Conservation (phyloP, 2,113 vertebrate genomes). For the Phainopepla nitens region DNA sequence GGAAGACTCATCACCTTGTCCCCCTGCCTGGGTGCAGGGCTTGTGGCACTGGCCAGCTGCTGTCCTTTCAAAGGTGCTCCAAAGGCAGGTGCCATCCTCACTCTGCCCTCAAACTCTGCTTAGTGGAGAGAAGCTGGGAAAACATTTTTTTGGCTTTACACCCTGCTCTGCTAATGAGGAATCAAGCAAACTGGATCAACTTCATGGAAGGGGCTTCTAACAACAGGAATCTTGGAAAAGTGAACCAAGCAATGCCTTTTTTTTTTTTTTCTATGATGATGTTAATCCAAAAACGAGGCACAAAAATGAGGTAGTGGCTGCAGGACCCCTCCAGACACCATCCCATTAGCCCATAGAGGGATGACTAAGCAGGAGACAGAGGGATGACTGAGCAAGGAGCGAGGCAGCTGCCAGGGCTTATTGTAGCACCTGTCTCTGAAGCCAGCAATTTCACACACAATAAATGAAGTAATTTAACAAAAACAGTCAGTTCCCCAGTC, state of each 20-base stretch:
- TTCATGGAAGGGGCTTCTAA: not conserved
- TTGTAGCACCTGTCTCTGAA: not conserved
- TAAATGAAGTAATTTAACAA: not conserved
- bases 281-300: not conserved
- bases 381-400: not conserved
- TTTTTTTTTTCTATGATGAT: not conserved
- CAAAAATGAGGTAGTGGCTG: not conserved
- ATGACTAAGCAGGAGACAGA: not conserved
- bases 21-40: not conserved
- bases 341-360: not conserved
- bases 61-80: not conserved
- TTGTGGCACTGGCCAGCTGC: not conserved
- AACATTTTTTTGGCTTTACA: not conserved
- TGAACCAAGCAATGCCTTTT: accelerated
- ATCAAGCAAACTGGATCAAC: not conserved
- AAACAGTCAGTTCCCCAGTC: not conserved
- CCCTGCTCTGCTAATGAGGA: not conserved
- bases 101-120: not conserved
- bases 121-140: not conserved
- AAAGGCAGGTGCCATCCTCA: not conserved
- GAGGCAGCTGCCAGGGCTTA: not conserved
- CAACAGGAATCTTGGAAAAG: not conserved
- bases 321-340: not conserved
- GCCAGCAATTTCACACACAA: not conserved
- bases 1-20: not conserved